phyloP scores from a whole-genome alignment of 2,888 invertebrate species.

The Thecophora atra region DNA sequence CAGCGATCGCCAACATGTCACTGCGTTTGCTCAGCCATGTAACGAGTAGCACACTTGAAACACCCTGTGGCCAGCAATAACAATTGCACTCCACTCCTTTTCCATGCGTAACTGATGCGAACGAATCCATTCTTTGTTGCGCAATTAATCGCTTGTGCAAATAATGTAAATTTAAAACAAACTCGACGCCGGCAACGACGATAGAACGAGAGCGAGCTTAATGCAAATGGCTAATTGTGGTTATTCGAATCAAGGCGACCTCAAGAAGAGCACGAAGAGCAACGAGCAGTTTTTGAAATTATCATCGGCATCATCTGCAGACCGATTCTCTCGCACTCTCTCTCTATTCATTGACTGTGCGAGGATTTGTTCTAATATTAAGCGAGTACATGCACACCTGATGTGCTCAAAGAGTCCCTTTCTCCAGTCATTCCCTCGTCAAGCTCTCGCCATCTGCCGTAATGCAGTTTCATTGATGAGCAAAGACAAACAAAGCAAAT shows the following conservation, averaged over 20 bases:
- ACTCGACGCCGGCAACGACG: constrained; percentile 11
- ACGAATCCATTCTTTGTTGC: constrained; percentile 39
- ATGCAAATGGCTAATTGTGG: not conserved
- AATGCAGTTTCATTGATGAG: not conserved
- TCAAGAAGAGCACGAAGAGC: not conserved
- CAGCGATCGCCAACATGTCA: too few species aligned
- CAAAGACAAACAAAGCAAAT: not conserved
- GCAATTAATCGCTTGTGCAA: constrained; percentile 57
- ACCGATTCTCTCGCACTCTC: too few species aligned
- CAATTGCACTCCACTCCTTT: not conserved
- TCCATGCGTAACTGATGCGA: not conserved
- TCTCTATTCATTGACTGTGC: too few species aligned
- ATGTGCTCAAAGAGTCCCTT: too few species aligned
- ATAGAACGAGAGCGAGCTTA: not conserved
- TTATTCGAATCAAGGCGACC: not conserved
- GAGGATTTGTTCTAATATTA: too few species aligned
- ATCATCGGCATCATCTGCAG: not conserved
- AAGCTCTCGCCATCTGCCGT: too few species aligned
- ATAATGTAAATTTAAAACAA: constrained; percentile 46
- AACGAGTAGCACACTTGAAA: too few species aligned
- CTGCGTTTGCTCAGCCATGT: too few species aligned
- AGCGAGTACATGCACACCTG: too few species aligned
- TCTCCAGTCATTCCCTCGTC: too few species aligned
- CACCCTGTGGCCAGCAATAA: too few species aligned
- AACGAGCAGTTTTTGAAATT: not conserved